Base-by-base conservation (phyloP, 2,888 invertebrate species). In the Pseudolycoriella hygida region DNA sequence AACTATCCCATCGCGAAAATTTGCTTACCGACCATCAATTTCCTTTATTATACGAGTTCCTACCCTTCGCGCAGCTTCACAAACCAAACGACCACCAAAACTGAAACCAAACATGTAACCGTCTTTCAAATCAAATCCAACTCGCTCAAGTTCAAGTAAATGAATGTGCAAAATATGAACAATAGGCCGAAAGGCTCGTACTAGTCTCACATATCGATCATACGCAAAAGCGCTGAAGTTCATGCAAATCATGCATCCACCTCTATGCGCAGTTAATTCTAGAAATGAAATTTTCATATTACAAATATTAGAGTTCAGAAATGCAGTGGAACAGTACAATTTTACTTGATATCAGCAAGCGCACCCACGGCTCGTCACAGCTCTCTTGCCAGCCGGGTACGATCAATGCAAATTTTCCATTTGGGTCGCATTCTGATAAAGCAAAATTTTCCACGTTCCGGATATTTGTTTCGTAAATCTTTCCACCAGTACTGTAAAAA, bases 71-170 rank as follows among this genome's bases (percentile, higher is more conserved):
- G 62, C 64, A 3, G 62, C 56, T 15, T 57, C 54, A 1, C 58
- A 56, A 0, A 60, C 63, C 19, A 64, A 41, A 49, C 61, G 62
- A 1, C 61, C 64, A 12, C 64, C 64, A 47, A 58, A 60, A 45
- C 63, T 63, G 40, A 64, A 64, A n/a, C 64, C 64, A 52, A 63
- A 64, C 51, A 64, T 56, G 43, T 55, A 62, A 0, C 55, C 56
- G 8, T 53, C 53, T 4, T 48, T 51, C 2, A 58, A 54, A 44
- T 58, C 51, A 2, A 64, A 53, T 2, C 63, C 62, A 41, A 55
- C 50, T n/a, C 47, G 44, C n/a, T 57, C 49, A 3, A 62, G 45
- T 0, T 53, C 48, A 3, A 50, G 17, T 11, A 64, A 41, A 31
- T 60, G 55, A 3, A 52, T 47, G 1, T 53, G 51, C n/a, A 63